phyloP scores from a whole-genome alignment of 2,113 vertebrate genomes.

The Halichoeres trimaculatus region DNA sequence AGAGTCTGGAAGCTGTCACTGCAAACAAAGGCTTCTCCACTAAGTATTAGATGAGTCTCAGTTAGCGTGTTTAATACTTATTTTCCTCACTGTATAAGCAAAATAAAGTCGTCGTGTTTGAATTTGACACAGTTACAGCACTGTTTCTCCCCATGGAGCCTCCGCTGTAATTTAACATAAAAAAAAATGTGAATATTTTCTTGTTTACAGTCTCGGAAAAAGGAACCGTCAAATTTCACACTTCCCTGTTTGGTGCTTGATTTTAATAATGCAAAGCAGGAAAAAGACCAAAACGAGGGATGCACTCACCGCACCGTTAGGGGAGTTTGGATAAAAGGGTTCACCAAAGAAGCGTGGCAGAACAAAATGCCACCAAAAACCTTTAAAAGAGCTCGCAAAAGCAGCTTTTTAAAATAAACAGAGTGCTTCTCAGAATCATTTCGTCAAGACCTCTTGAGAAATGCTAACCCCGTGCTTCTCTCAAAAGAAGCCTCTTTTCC shows the following conservation, averaged over 20 bases:
- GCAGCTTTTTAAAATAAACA: background rate
- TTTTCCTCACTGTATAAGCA: too few relatives aligned
- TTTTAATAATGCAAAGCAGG: constrained; percentile 58
- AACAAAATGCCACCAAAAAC: constrained; percentile 13
- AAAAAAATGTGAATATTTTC: background rate
- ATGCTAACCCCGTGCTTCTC: constrained; percentile 1
- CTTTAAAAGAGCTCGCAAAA: constrained; percentile 45
- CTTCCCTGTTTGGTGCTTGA: constrained; percentile 31
- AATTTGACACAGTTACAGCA: constrained; percentile 18
- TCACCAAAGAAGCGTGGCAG: constrained; percentile 30
- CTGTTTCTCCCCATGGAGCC: background rate
- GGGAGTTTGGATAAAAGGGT: constrained; percentile 35
- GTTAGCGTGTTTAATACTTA: too few relatives aligned
- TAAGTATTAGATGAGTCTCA: too few relatives aligned
- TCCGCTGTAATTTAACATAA: constrained; percentile 8
- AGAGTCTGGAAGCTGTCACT: too few relatives aligned
- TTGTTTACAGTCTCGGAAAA: constrained; percentile 16
- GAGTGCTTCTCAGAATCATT: constrained; percentile 52
- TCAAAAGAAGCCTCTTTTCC: constrained; percentile 29
- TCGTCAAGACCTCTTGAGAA: constrained; percentile 29
- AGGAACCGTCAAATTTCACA: background rate
- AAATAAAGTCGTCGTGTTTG: background rate
- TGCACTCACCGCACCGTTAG: constrained; percentile 2
- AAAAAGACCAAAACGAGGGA: constrained; percentile 32
- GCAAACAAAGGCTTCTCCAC: too few relatives aligned